Percentiles rank a stretch among this genome's conserved stretches.
Conservation (phyloP, 2,797 vertebrate genomes). For the Rhabdomys pumilio region DNA sequence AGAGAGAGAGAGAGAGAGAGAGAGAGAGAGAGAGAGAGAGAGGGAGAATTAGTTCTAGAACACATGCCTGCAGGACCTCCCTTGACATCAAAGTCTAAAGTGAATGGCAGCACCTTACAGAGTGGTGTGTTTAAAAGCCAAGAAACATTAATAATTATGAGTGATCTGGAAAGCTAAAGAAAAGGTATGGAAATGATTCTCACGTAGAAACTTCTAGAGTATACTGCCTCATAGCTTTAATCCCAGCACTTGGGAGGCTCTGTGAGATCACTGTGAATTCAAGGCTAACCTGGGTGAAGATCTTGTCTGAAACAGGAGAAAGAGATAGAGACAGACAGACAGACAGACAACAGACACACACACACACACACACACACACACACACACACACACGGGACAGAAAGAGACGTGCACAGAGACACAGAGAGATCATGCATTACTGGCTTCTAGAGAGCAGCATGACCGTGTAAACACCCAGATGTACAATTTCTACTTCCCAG, state of each 20-base stretch:
- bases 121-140: neutral
- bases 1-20: too few species aligned
- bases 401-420: neutral
- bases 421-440: neutral
- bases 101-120: neutral
- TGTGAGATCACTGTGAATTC: neutral
- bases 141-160: neutral
- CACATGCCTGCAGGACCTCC: neutral
- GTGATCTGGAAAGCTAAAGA: neutral
- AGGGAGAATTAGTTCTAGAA: neutral
- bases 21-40: too few species aligned
- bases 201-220: neutral
- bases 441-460: neutral
- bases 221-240: neutral
- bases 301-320: neutral
- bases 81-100: neutral
- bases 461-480: neutral
- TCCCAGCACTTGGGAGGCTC: neutral
- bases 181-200: neutral
- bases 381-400: neutral
- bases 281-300: neutral
- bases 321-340: too few species aligned
- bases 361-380: neutral
- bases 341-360: too few species aligned
- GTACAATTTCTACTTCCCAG: constrained; percentile 13